A percentile compares a stretch with the other conserved stretches of the same genome.
These are phyloP conservation scores for Bombylius discolor DNA, from an alignment of 2,888 invertebrate genomes.

Conservation along the genomic window DNA sequence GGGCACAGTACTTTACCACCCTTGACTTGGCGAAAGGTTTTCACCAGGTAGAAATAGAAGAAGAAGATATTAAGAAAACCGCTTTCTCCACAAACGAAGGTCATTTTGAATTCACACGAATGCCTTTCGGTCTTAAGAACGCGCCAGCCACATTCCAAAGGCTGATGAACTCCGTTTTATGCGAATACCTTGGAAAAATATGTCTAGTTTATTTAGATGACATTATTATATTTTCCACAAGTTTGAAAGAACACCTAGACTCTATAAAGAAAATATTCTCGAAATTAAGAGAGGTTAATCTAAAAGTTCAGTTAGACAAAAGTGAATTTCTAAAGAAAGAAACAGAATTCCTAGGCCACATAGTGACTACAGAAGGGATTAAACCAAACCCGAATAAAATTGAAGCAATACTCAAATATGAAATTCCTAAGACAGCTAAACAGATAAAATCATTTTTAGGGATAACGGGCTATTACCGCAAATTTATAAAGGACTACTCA, in stretches of 20 bases:
- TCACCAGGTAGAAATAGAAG: conserved; percentile 10
- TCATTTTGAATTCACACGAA: background rate
- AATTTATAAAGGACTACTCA: conserved; percentile 14
- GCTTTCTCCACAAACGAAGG: conserved; percentile 9
- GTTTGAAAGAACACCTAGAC: conserved; percentile 20
- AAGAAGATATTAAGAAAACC: conserved; percentile 10
- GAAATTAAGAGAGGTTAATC: conserved; percentile 14
- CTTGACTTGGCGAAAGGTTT: conserved; percentile 12
- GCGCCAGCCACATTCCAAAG: conserved; percentile 10
- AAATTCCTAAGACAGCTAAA: conserved; percentile 17
- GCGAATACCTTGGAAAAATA: conserved; percentile 13
- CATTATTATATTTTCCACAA: background rate
- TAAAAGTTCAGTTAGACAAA: conserved; percentile 21
- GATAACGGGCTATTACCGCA: conserved; percentile 17
- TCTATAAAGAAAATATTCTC: conserved; percentile 16
- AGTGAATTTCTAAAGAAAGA: conserved; percentile 18
- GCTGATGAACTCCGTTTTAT: background rate
- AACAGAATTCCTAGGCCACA: conserved; percentile 22
- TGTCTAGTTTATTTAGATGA: conserved; percentile 5
- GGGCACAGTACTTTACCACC: conserved; percentile 1
- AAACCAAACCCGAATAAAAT: conserved; percentile 23
- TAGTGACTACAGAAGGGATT: conserved; percentile 21
- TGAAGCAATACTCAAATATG: conserved; percentile 16
- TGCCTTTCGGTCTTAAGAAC: conserved; percentile 2
- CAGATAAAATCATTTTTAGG: conserved; percentile 19